These are phyloP conservation scores for Eupithecia inturbata DNA, from an alignment of 2,888 invertebrate genomes.

Conservation along the genomic window DNA sequence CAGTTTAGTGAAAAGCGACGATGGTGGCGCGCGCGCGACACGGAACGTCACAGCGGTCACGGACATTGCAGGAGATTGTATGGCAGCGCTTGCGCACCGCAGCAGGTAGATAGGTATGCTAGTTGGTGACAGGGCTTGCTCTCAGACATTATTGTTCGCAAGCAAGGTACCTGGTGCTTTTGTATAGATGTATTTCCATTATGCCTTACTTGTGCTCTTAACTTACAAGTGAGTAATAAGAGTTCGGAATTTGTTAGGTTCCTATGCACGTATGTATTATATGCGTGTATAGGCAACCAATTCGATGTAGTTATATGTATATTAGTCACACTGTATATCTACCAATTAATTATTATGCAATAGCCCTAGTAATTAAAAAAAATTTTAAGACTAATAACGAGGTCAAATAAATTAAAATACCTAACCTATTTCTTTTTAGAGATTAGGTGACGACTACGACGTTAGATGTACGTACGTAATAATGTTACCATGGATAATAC, in stretches of 20 bases:
- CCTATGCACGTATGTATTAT: background rate
- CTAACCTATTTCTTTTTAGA: background rate
- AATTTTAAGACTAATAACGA: background rate
- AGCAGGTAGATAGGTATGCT: background rate
- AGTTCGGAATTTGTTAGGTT: background rate
- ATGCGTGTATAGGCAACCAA: too few relatives aligned
- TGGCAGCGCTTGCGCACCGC: constrained; percentile 7
- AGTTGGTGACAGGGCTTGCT: constrained; percentile 2
- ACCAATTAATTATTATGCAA: background rate
- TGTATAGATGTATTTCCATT: background rate
- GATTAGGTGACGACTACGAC: background rate
- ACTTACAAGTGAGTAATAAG: background rate
- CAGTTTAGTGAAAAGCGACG: constrained; percentile 30
- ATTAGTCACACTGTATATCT: too few relatives aligned
- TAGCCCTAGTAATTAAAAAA: constrained; percentile 7
- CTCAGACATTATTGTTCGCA: background rate
- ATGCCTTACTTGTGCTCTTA: background rate
- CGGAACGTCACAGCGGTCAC: constrained; percentile 38
- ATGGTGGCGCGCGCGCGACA: constrained; percentile 22
- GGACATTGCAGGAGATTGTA: constrained; percentile 38
- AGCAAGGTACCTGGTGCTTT: background rate
- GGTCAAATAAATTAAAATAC: background rate
- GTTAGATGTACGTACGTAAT: background rate
- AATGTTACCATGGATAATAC: background rate
- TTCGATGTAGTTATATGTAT: too few relatives aligned